Evolutionary conservation across 2,113 vertebrate species (phyloP).

Genomic region (Laticauda colubrina): DNA sequence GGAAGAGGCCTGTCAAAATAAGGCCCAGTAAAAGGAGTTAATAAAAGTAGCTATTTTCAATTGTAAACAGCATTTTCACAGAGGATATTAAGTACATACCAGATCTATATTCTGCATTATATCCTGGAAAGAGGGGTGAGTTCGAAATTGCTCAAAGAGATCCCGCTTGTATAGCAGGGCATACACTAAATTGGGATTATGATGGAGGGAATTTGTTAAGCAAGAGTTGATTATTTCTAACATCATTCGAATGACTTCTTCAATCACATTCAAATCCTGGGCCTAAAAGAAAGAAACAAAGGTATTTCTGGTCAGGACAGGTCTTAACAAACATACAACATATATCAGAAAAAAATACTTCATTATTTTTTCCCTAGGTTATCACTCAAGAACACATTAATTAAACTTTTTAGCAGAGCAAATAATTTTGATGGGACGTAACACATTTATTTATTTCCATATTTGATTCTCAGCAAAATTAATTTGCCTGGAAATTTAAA

Average conservation of each 20-base stretch:
- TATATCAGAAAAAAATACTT: background rate
- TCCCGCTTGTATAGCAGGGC: constrained; percentile 95
- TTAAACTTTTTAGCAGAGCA: background rate
- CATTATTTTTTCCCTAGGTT: background rate
- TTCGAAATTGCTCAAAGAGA: constrained; percentile 95
- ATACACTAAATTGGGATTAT: constrained; percentile 97
- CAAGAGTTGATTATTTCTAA: constrained; percentile 99
- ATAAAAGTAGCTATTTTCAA: background rate
- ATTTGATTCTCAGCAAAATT: background rate
- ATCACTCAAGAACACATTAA: background rate
- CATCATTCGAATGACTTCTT: constrained; percentile 99
- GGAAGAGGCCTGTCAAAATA: background rate
- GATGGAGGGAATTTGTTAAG: constrained; percentile 90
- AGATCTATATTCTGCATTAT: constrained; percentile 98
- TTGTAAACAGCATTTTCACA: background rate
- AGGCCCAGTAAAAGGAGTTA: no score
- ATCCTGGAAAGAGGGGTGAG: constrained; percentile 96
- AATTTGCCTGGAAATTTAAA: background rate
- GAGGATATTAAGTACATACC: constrained; percentile 70
- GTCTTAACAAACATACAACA: background rate
- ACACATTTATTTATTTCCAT: background rate
- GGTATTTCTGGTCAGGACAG: constrained; percentile 12
- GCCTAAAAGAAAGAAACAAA: constrained; percentile 73
- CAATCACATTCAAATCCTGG: constrained; percentile 94
- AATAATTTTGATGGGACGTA: background rate